Conservation (phyloP, 2,888 invertebrate genomes). For the Lepidonotus clava region DNA sequence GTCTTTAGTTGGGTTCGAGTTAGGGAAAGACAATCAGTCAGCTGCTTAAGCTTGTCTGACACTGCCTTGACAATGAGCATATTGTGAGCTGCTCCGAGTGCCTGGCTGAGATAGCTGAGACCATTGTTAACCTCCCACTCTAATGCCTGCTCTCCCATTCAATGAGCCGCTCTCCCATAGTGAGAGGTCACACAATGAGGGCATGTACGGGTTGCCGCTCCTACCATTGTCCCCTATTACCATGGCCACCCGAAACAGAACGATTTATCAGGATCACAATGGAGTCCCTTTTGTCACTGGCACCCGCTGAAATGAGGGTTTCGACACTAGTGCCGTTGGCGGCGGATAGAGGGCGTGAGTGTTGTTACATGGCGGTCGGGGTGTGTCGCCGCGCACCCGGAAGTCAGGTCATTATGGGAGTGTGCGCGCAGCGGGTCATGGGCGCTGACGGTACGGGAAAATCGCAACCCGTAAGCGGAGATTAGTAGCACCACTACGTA, state of each 20-base stretch:
- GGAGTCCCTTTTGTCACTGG: neutral
- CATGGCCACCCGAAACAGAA: neutral
- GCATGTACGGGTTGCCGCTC: neutral
- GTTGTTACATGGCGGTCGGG: neutral
- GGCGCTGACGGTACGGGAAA: too few relatives aligned
- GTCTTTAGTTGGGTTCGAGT: neutral
- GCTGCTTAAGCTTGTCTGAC: neutral
- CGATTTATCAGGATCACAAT: neutral
- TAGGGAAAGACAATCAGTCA: neutral
- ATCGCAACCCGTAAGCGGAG: too few relatives aligned
- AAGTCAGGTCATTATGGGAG: neutral
- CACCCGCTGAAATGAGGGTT: neutral
- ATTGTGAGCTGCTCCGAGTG: slow-evolving; percentile 19
- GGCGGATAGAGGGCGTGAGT: neutral
- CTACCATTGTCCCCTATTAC: neutral
- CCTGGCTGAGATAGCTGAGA: neutral
- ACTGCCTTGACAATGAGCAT: neutral
- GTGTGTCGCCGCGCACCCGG: too few relatives aligned
- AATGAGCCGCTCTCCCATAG: too few relatives aligned
- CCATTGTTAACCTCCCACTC: neutral
- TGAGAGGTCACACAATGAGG: neutral
- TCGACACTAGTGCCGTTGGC: neutral
- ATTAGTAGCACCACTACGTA: too few relatives aligned
- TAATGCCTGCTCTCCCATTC: too few relatives aligned
- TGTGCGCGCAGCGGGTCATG: neutral